These are phyloP conservation scores for Acromyrmex echinatior DNA, from an alignment of 1,140 invertebrate species.

Conservation along the genomic window DNA sequence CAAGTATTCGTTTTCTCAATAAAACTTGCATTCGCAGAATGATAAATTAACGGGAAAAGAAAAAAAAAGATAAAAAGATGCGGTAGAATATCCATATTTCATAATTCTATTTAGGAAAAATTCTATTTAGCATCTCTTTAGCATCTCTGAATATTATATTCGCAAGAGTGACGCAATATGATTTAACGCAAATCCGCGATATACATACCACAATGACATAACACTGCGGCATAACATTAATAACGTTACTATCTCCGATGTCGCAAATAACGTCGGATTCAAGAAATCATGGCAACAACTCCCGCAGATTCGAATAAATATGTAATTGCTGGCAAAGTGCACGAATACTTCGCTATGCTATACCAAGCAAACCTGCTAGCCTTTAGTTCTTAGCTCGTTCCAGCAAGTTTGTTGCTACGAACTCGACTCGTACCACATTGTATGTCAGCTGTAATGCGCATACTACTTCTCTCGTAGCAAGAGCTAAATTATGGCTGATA, in stretches of 20 bases:
- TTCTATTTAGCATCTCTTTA: not conserved
- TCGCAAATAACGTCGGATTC: slow-evolving; percentile 16
- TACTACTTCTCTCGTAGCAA: not conserved
- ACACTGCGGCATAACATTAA: not conserved
- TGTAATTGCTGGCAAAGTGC: slow-evolving; percentile 25
- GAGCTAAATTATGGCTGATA: slow-evolving; percentile 27
- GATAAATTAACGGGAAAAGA: not conserved
- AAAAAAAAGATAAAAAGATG: not conserved
- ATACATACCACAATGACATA: no score
- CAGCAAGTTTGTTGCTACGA: slow-evolving; percentile 29
- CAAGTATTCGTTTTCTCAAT: not conserved
- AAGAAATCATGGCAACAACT: slow-evolving; percentile 9
- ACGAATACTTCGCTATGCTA: not conserved
- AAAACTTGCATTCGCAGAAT: not conserved
- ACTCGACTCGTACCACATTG: not conserved
- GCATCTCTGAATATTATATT: not conserved
- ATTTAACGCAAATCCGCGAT: not conserved
- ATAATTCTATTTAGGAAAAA: not conserved
- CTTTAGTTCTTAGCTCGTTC: slow-evolving; percentile 30
- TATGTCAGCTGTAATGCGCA: slow-evolving; percentile 16
- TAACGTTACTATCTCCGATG: not conserved
- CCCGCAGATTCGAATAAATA: slow-evolving; percentile 14
- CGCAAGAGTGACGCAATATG: not conserved
- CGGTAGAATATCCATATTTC: not conserved
- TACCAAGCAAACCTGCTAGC: not conserved